phyloP scores from a whole-genome alignment of 2,113 vertebrate genomes.

The Cervus canadensis region DNA sequence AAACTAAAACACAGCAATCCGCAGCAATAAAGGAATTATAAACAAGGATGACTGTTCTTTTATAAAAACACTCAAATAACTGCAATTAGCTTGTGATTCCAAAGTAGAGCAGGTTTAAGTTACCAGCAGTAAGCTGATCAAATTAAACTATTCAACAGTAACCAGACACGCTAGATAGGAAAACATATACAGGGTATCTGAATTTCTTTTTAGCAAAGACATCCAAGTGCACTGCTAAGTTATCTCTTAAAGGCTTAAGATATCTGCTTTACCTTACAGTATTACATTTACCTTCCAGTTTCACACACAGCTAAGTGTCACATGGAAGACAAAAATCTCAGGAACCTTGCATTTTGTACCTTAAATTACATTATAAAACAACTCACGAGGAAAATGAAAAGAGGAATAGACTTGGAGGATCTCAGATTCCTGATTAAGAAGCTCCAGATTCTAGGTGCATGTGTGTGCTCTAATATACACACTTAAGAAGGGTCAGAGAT shows the following conservation, averaged over 20 bases:
- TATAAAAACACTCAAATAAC: background rate
- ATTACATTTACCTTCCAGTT: background rate
- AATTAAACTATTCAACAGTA: conserved; percentile 33
- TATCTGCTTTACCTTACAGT: background rate
- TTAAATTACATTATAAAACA: conserved; percentile 3
- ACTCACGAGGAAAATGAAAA: background rate
- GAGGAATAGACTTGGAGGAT: background rate
- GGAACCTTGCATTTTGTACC: background rate
- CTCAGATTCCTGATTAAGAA: background rate
- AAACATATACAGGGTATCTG: conserved; percentile 24
- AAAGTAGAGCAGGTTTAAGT: conserved; percentile 36
- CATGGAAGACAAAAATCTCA: background rate
- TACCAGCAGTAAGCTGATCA: background rate
- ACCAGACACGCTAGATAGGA: conserved; percentile 13
- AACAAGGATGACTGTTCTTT: background rate
- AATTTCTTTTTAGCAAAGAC: conserved; percentile 42
- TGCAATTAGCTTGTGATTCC: conserved; percentile 22
- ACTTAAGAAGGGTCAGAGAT: background rate
- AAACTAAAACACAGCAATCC: background rate
- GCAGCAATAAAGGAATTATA: background rate
- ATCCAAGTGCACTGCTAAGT: background rate
- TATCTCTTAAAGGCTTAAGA: background rate
- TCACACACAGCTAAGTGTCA: background rate
- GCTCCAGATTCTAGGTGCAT: background rate
- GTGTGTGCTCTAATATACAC: background rate